Base-by-base conservation (phyloP, 2,888 invertebrate genomes). In the Epistrophe eligans region DNA sequence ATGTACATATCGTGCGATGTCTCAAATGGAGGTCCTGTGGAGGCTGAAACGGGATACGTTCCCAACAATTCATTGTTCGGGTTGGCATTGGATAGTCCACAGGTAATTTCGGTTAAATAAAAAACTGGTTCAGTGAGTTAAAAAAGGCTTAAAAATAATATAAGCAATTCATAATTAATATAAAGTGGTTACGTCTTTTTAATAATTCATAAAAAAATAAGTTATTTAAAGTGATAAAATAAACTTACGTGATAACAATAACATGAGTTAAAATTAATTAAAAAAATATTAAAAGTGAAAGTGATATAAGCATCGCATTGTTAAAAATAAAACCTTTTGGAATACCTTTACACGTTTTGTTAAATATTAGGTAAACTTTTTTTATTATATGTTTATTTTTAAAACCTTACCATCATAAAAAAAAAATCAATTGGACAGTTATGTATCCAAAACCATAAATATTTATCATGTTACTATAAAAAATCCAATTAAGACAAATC, bases 1-100 rank as follows among this genome's bases (percentile, higher is more conserved):
- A 93, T 93, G 93, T 93, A 93, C 91, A 93, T 93, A 92, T 92
- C 93, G 91, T 93, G 93, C 91, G 93, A 93, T 91, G 93, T 93
- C 91, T 92, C 93, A 91, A 93, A 92, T 90, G 92, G 92, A 90
- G 91, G 92, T 92, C 91, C 92, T 91, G 91, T 93, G 92, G 93
- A 93, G 91, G 92, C 93, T 89, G 93, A 93, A 91, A 92, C 93
- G 90, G 93, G 93, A 91, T 93, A 93, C 90, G 93, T 93, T 89
- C 93, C 93, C 90, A 93, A 93, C 90, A 93, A 93, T 92, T 93
- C 93, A 91, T 92, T 93, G 91, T 93, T 93, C 90, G 93, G 93
- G 89, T 90, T 93, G 91, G 92, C 93, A 88, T 91, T 93, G 90
- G 93, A 93, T 90, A 93, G 93, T 91, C 93, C 93, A 89, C 93